These are phyloP conservation scores for Perognathus longimembris DNA, from an alignment of 2,113 vertebrate genomes.

Conservation along the genomic window DNA sequence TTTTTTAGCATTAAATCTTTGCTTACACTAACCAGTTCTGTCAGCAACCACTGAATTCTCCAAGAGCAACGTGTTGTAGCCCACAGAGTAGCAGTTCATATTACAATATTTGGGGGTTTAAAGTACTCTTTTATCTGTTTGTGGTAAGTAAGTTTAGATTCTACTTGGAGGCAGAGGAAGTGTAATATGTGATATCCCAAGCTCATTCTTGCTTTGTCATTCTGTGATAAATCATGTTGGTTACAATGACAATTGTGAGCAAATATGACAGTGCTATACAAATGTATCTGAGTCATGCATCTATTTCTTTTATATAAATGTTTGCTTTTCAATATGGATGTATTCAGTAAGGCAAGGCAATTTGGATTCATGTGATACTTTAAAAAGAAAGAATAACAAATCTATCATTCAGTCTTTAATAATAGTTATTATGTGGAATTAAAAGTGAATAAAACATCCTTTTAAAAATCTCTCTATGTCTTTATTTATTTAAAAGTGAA, in stretches of 20 bases:
- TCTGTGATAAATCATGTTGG: conserved; percentile 53
- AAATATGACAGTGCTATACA: conserved; percentile 52
- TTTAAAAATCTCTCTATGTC: background rate
- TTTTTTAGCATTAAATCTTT: background rate
- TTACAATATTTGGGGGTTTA: background rate
- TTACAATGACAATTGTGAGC: conserved; percentile 42
- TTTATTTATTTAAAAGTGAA: background rate
- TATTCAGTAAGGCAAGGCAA: conserved; percentile 10
- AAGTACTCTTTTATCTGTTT: conserved; percentile 30
- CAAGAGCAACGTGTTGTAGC: background rate
- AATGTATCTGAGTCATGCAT: background rate
- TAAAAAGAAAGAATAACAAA: background rate
- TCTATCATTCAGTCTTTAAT: background rate
- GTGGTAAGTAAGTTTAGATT: conserved; percentile 41
- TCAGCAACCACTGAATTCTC: background rate
- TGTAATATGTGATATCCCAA: conserved; percentile 22
- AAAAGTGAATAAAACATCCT: background rate
- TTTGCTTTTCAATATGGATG: background rate
- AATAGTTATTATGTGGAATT: background rate
- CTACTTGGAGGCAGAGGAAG: conserved; percentile 14
- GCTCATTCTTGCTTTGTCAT: conserved; percentile 32
- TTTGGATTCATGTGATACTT: background rate
- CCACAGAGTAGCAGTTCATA: background rate
- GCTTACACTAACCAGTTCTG: background rate
- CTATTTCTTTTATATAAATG: conserved; percentile 20